Percentiles rank a stretch among this genome's conserved stretches.
Evolutionary conservation across 2,797 vertebrate species (phyloP).

Genomic region (Notoglanidium macrostoma): DNA sequence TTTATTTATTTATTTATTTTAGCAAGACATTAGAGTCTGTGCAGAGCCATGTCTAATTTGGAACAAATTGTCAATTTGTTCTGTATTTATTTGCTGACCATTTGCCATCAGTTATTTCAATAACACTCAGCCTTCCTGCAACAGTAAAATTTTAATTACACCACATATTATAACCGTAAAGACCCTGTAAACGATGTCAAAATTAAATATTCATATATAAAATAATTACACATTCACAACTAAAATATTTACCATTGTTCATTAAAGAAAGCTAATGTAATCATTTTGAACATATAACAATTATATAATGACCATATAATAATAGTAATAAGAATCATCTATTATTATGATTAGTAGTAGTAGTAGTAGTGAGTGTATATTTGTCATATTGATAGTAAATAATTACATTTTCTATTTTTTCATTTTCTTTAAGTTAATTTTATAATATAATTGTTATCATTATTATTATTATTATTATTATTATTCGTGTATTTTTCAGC

Average conservation of each 20-base stretch:
- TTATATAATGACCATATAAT: neutral
- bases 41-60: constrained; percentile 65
- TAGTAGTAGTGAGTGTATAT: neutral
- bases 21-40: constrained; percentile 69
- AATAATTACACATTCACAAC: neutral
- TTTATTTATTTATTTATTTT: constrained; percentile 67
- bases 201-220: neutral
- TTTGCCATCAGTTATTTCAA: neutral
- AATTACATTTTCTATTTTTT: neutral
- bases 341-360: neutral
- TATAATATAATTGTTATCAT: neutral
- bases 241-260: neutral
- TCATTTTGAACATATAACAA: neutral
- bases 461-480: neutral
- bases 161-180: neutral
- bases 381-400: neutral
- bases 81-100: constrained; percentile 35
- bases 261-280: neutral
- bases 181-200: neutral
- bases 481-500: neutral
- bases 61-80: constrained; percentile 48
- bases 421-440: neutral
- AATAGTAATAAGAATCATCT: neutral
- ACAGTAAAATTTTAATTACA: neutral
- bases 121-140: neutral